Evolutionary conservation across 2,888 invertebrate species (phyloP).

Genomic region (Heteromyza rotundicornis): DNA sequence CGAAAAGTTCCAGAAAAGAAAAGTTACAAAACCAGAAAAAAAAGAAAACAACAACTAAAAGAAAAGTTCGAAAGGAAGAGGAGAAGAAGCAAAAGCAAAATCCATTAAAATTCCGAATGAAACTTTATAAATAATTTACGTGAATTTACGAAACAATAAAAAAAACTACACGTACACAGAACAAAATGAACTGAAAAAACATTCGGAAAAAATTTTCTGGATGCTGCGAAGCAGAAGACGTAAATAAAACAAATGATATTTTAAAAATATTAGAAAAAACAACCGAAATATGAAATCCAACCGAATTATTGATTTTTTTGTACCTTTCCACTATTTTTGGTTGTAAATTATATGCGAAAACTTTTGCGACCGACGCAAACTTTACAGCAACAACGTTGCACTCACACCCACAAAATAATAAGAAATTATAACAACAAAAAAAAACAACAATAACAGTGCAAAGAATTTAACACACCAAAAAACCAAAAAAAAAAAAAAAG

Average conservation of each 20-base stretch:
- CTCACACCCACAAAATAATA: not conserved
- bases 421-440: slow-evolving; percentile 11
- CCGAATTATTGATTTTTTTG: not conserved
- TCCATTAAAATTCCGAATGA: slow-evolving; percentile 27
- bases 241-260: too few relatives aligned
- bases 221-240: not conserved
- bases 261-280: not conserved
- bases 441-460: slow-evolving; percentile 9
- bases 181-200: slow-evolving; percentile 13
- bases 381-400: not conserved
- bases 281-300: not conserved
- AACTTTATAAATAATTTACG: slow-evolving; percentile 25
- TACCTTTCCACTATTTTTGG: not conserved
- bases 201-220: not conserved
- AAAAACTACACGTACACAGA: slow-evolving; percentile 20
- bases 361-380: not conserved
- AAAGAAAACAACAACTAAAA: not conserved
- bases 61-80: not conserved
- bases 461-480: slow-evolving; percentile 5
- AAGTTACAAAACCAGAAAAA: not conserved
- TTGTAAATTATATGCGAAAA: slow-evolving; percentile 1
- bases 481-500: not conserved
- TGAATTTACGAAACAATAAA: slow-evolving; percentile 17
- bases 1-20: not conserved
- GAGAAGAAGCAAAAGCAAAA: slow-evolving; percentile 9